Percentiles rank a stretch among this genome's conserved stretches.
These are phyloP conservation scores for Diogma glabrata DNA, from an alignment of 2,888 invertebrate genomes.

Conservation along the genomic window DNA sequence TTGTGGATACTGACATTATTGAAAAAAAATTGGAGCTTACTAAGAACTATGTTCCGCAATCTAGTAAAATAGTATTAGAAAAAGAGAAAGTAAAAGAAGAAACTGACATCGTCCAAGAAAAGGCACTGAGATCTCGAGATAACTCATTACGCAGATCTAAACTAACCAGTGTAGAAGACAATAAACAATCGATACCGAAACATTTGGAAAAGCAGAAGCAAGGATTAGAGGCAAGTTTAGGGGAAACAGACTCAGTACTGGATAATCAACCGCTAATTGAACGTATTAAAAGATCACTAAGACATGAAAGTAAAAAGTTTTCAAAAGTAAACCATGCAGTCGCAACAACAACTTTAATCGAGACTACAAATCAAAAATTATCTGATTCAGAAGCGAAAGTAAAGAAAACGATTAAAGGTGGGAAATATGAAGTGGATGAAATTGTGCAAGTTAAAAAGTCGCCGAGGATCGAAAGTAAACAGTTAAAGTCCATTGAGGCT, in stretches of 20 bases:
- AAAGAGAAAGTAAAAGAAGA: background rate
- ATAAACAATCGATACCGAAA: too few relatives aligned
- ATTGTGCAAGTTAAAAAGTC: too few relatives aligned
- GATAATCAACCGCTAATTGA: background rate
- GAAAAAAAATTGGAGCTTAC: background rate
- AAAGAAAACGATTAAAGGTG: constrained; percentile 35
- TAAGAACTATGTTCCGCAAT: too few relatives aligned
- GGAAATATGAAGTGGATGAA: constrained; percentile 35
- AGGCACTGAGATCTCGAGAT: too few relatives aligned
- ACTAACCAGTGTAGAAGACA: too few relatives aligned
- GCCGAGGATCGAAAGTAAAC: too few relatives aligned
- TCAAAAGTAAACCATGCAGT: background rate
- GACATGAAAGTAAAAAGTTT: background rate
- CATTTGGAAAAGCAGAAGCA: too few relatives aligned
- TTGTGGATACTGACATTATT: background rate
- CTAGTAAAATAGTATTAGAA: constrained; percentile 1
- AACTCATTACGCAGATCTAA: too few relatives aligned
- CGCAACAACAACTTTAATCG: too few relatives aligned
- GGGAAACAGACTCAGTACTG: background rate
- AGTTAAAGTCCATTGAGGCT: background rate
- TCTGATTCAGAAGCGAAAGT: constrained; percentile 38
- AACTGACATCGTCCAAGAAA: background rate
- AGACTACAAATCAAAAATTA: constrained; percentile 11
- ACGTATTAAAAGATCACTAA: background rate
- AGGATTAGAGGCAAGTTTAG: background rate